Evolutionary conservation across 2,797 vertebrate genomes (phyloP), one percentile per base, ranked within the genome.

Genomic region (Gadopsis marmoratus): DNA sequence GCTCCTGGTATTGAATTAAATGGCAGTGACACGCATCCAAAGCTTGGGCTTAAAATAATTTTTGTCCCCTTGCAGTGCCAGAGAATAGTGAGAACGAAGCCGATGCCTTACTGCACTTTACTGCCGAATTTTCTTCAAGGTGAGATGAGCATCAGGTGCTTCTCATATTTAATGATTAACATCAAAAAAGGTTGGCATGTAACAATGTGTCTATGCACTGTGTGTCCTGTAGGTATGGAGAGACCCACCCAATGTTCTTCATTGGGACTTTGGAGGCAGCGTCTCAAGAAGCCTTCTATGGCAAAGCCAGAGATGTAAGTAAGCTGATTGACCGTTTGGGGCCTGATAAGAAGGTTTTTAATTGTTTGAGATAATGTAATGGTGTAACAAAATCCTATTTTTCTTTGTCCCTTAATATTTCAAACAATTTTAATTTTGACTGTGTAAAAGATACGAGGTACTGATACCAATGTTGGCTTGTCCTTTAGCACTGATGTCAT

Each of bases 291-390:
- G 97, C 98, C 94, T 99, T 99, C 95, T 98, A 98, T 81, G 97
- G 97, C 83, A 99, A 98, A 97, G 98, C 98, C 90, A 97, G 98
- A 97, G 98, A 99, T 95, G 98, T 99, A 94, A 98, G 98, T 99
- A 82, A 54, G 5, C 63, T 79, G 26, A 66, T 51, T 31, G 61
- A 58, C 41, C 45, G 47, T 65, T 74, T 7, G 35, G 37, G 54
- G 35, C 23, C 62, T 71, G 37, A 48, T 29, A 31, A 50, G 72
- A 33, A 12, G 14, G 17, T 67, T 83, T 79, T 60, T 73, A n/a
- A 72, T 85, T 67, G 58, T 47, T 14, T 62, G 23, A 50, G 50
- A 75, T 50, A 82, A 60, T 79, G 41, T 71, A 58, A 33, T 64
- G 0, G 8, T 26, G 9, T 61, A 48, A 70, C 41, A 50, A 37